phyloP scores from a whole-genome alignment of 2,888 invertebrate species.

The Saturnia pavonia region DNA sequence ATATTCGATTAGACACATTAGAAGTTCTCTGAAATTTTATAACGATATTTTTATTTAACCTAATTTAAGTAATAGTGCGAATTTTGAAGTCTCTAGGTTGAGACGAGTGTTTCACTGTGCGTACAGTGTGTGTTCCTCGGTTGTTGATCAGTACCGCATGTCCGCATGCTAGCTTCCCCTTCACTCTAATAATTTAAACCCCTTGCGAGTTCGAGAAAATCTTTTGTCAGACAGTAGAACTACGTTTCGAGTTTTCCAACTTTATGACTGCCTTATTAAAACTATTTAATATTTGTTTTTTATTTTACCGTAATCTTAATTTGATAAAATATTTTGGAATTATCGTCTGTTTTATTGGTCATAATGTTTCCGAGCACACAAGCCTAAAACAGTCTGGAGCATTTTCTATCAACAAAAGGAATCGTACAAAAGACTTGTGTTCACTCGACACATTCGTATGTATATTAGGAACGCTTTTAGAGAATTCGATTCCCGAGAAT shows the following conservation, averaged over 20 bases:
- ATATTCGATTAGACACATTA: no score
- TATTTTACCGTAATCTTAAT: not conserved
- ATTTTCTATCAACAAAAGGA: not conserved
- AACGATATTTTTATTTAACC: no score
- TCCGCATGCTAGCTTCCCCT: no score
- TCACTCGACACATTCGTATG: constrained; percentile 23
- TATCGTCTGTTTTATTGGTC: not conserved
- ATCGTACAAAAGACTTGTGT: constrained; percentile 4
- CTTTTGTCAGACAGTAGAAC: no score
- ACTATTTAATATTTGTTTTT: not conserved
- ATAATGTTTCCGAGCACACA: not conserved
- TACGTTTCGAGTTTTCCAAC: no score
- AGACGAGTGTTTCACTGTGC: no score
- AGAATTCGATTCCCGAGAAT: constrained; percentile 9
- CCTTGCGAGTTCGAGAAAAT: not conserved
- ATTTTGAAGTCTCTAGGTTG: no score
- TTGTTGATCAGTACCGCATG: no score
- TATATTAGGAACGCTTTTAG: constrained; percentile 21
- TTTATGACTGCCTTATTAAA: not conserved
- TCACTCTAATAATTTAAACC: no score
- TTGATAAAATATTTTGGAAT: not conserved
- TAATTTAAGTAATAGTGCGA: no score
- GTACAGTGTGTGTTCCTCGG: no score
- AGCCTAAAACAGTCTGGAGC: not conserved
- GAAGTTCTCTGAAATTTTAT: no score